A percentile compares a stretch with the other conserved stretches of the same genome.
phyloP scores from a whole-genome alignment of 2,888 invertebrate species.

The Nemotelus pantherinus region DNA sequence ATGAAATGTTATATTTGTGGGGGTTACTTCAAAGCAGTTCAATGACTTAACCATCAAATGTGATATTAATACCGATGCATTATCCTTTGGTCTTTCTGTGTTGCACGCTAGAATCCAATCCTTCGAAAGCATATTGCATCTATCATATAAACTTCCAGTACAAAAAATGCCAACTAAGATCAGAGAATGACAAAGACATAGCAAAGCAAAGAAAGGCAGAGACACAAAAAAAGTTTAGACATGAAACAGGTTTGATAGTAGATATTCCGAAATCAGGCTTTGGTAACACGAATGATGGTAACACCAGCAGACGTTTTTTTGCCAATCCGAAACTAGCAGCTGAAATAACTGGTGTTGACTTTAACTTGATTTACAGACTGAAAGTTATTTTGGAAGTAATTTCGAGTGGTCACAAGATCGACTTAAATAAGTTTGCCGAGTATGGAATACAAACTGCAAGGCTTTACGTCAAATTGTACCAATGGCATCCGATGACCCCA shows the following conservation, averaged over 20 bases:
- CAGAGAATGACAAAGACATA: constrained; percentile 19
- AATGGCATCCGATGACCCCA: constrained; percentile 55
- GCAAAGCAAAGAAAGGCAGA: constrained; percentile 24
- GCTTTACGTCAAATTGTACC: constrained; percentile 46
- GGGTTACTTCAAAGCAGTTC: constrained; percentile 58
- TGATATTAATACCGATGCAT: constrained; percentile 8
- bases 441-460: constrained; percentile 47
- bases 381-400: constrained; percentile 38
- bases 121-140: too few species aligned
- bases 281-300: constrained; percentile 57
- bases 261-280: constrained; percentile 56
- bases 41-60: constrained; percentile 53
- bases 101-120: constrained; percentile 15
- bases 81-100: background rate
- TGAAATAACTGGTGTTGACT: constrained; percentile 56
- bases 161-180: constrained; percentile 29
- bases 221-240: constrained; percentile 42
- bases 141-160: background rate
- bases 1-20: constrained; percentile 47
- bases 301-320: constrained; percentile 57
- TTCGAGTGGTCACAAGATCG: constrained; percentile 34
- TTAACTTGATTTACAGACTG: constrained; percentile 31
- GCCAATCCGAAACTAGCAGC: constrained; percentile 54
- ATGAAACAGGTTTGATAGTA: constrained; percentile 55
- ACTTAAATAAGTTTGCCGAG: constrained; percentile 29